These are phyloP conservation scores for Synergus japonicus DNA, from an alignment of 2,888 invertebrate genomes.

Conservation along the genomic window DNA sequence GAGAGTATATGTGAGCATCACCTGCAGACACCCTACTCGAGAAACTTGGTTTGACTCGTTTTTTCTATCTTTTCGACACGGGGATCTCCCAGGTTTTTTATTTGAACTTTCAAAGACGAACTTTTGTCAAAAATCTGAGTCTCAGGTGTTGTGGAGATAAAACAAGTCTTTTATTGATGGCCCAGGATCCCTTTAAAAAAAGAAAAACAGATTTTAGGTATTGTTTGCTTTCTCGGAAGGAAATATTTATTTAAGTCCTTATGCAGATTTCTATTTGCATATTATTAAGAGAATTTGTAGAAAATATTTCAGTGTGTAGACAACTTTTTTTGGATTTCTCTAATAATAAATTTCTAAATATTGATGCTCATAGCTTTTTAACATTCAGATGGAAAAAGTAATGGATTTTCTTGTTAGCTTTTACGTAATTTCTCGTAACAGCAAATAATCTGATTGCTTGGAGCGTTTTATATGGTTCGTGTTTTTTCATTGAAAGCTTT, in stretches of 20 bases:
- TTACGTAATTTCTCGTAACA: background rate
- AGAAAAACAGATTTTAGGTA: background rate
- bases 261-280: background rate
- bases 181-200: background rate
- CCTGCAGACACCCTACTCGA: slow-evolving; percentile 43
- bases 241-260: background rate
- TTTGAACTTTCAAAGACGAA: slow-evolving; percentile 2
- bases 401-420: background rate
- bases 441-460: slow-evolving; percentile 5
- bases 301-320: too few relatives aligned
- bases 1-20: slow-evolving; percentile 44
- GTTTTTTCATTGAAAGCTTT: background rate
- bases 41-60: slow-evolving; percentile 44
- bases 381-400: too few relatives aligned
- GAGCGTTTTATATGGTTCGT: background rate
- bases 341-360: too few relatives aligned
- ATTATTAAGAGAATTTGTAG: too few relatives aligned
- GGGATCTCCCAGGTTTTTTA: slow-evolving; percentile 50
- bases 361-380: too few relatives aligned
- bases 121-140: slow-evolving; percentile 17
- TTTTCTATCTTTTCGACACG: slow-evolving; percentile 42
- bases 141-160: slow-evolving; percentile 44
- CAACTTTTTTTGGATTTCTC: too few relatives aligned
- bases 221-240: background rate
- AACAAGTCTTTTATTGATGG: background rate